Evolutionary conservation across 2,797 vertebrate genomes (phyloP), one percentile per base, ranked within the genome.

Genomic region (Nasua narica): DNA sequence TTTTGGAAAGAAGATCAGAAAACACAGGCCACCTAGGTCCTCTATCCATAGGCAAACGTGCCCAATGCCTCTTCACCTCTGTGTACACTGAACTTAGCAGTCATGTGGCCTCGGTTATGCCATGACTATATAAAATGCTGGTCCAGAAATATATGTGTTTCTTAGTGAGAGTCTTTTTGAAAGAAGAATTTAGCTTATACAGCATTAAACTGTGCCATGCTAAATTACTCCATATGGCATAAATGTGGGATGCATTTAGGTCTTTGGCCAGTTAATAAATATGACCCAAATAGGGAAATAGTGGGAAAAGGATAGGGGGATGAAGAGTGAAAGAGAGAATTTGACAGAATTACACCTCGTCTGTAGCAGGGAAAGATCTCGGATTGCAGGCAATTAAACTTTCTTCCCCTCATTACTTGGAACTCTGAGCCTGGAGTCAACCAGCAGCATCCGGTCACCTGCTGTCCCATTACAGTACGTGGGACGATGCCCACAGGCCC

Each of bases 371-470:
- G 70, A 40, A 78, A 82, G 43, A 29, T 48, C 32, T 77, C 7
- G 9, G 37, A 9, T 54, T 87, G 37, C 0, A 37, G 62, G 56
- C 78, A 94, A 27, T 90, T 96, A 78, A 96, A 81, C 16, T 76
- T 72, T 40, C 74, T 76, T 92, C 13, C 11, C 35, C 18, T 21
- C 13, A 40, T 65, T 87, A 74, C 29, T 43, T 21, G 46, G 84
- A 78, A 77, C 56, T 96, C 95, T 95, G 84, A 97, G 56, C 52
- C 19, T 94, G 2, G 43, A 95, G 65, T 7, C 16, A 15, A 83
- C 27, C 14, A 9, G 65, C 54, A 58, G 91, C 85, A 97, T 27
- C 48, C 56, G 86, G 56, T 87, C 79, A 98, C 48, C 83, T 86
- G 37, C 81, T 94, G n/a, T 19, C 46, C 84, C 62, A 85, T 18